A percentile compares a stretch with the other conserved stretches of the same genome.
Evolutionary conservation across 2,888 invertebrate genomes (phyloP).

Genomic region (Serrognathus titanus): DNA sequence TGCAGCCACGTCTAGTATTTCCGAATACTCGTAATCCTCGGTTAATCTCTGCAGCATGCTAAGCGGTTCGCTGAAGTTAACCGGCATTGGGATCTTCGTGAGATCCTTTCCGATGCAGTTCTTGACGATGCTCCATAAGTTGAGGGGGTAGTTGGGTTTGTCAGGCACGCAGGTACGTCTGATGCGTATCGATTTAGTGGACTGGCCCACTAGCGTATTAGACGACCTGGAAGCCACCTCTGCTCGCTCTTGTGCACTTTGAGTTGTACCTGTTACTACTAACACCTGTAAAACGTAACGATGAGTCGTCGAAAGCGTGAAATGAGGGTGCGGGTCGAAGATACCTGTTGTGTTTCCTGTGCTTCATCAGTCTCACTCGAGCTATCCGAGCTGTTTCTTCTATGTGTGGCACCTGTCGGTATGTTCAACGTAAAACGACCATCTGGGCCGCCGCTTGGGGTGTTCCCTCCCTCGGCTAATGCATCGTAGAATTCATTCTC

Average conservation of each 20-base stretch:
- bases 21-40: slow-evolving; percentile 97
- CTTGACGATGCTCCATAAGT: slow-evolving; percentile 99
- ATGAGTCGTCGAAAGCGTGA: not conserved
- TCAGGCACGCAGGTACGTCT: slow-evolving; percentile 83
- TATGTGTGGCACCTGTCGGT: slow-evolving; percentile 45
- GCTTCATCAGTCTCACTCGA: slow-evolving; percentile 54
- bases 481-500: slow-evolving; percentile 73
- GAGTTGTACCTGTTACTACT: slow-evolving; percentile 37
- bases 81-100: slow-evolving; percentile 99
- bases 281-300: slow-evolving; percentile 34
- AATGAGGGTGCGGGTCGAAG: not conserved
- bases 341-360: slow-evolving; percentile 49
- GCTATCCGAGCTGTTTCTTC: slow-evolving; percentile 49
- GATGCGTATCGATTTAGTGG: slow-evolving; percentile 50
- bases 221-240: slow-evolving; percentile 22
- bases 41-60: slow-evolving; percentile 97
- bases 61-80: slow-evolving; percentile 98
- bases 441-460: slow-evolving; percentile 37
- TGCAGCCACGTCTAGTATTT: slow-evolving; percentile 87
- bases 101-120: slow-evolving; percentile 99
- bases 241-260: slow-evolving; percentile 14
- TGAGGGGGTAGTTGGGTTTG: slow-evolving; percentile 91
- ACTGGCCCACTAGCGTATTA: slow-evolving; percentile 24
- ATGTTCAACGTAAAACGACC: slow-evolving; percentile 64
- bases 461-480: slow-evolving; percentile 37